Conservation (phyloP, 2,113 vertebrate species). For the Pandion haliaetus region DNA sequence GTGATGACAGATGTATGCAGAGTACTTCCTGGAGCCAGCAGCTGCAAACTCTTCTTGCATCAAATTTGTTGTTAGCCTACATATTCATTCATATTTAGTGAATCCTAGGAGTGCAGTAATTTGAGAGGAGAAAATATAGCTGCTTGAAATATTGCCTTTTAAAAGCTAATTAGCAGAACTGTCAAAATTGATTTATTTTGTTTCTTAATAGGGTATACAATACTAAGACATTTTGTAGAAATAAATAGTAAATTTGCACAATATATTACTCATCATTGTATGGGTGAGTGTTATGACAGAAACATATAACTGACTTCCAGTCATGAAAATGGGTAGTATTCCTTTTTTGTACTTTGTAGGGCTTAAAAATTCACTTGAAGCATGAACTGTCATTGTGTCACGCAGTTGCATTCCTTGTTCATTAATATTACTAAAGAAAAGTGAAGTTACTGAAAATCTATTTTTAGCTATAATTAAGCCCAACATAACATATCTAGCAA, state of each 20-base stretch:
- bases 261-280: neutral
- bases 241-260: neutral
- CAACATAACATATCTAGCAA: neutral
- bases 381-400: neutral
- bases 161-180: neutral
- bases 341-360: neutral
- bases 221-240: neutral
- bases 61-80: neutral
- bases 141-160: constrained; percentile 18
- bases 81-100: neutral
- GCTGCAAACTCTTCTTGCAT: neutral
- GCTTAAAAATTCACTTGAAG: neutral
- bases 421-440: neutral
- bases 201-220: neutral
- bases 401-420: neutral
- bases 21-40: neutral
- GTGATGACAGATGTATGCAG: neutral
- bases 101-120: constrained; percentile 4
- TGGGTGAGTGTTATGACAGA: neutral
- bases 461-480: neutral
- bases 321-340: neutral
- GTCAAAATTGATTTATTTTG: neutral
- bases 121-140: neutral
- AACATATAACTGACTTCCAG: neutral
- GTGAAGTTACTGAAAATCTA: neutral